Evolutionary conservation across 2,888 invertebrate genomes (phyloP).

Genomic region (Polyommatus icarus): DNA sequence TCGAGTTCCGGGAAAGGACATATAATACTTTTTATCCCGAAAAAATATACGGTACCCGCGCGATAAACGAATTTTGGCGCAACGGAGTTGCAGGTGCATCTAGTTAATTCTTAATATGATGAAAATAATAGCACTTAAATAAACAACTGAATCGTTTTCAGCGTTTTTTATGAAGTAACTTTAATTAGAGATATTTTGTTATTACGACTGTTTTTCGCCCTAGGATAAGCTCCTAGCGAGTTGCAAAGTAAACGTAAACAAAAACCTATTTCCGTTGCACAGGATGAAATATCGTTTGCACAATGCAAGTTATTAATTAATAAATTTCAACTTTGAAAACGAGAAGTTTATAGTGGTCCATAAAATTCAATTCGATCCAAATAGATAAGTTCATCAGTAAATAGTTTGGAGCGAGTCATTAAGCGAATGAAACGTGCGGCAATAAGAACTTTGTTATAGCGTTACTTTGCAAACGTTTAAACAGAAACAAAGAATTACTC

Average conservation of each 20-base stretch:
- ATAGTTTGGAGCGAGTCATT: conserved; percentile 71
- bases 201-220: not conserved
- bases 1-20: no score
- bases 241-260: conserved; percentile 6
- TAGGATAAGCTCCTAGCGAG: not conserved
- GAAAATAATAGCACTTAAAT: not conserved
- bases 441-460: conserved; percentile 73
- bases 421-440: conserved; percentile 72
- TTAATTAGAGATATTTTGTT: not conserved
- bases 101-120: no score
- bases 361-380: conserved; percentile 33
- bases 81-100: no score
- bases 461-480: conserved; percentile 69
- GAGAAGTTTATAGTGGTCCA: not conserved
- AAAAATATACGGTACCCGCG: no score
- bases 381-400: conserved; percentile 61
- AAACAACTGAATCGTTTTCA: not conserved
- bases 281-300: conserved; percentile 14
- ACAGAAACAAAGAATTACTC: conserved; percentile 79
- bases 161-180: not conserved
- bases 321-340: conserved; percentile 18
- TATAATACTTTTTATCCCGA: no score
- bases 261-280: conserved; percentile 3
- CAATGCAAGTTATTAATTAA: conserved; percentile 11
- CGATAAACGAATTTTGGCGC: no score